These are phyloP conservation scores for Malurus cyaneus DNA, from an alignment of 2,113 vertebrate species.

Conservation along the genomic window DNA sequence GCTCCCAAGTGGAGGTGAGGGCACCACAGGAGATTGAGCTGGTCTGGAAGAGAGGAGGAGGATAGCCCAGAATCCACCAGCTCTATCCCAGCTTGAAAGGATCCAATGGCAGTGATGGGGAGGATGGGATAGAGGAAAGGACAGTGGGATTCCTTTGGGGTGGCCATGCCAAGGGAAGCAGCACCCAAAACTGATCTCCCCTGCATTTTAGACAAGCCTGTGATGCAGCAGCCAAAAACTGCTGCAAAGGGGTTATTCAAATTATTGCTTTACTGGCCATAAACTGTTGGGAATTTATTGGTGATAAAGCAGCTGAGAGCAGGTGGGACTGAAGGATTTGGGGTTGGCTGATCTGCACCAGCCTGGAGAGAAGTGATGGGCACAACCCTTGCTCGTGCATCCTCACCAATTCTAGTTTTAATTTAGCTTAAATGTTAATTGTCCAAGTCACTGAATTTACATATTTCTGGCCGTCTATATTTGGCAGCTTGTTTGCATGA, in stretches of 20 bases:
- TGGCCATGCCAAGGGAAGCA: rapidly evolving
- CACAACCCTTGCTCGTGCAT: not conserved
- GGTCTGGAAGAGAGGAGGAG: not conserved
- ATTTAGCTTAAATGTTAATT: conserved; percentile 35
- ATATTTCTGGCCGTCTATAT: not conserved
- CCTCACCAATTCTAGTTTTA: not conserved
- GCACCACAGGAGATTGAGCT: rapidly evolving
- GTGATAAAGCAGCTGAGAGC: not conserved
- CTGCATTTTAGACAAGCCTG: not conserved
- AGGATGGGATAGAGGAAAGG: rapidly evolving
- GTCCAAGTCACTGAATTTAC: not conserved
- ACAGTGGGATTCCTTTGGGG: too few species aligned
- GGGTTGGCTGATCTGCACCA: not conserved
- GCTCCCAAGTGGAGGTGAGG: not conserved
- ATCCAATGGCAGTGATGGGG: rapidly evolving
- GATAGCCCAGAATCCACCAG: not conserved
- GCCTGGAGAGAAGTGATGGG: rapidly evolving
- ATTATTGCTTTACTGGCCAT: not conserved
- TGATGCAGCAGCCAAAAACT: not conserved
- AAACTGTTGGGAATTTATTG: not conserved
- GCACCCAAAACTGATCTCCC: not conserved
- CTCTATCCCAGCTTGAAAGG: not conserved
- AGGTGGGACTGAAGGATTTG: not conserved
- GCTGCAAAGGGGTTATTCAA: rapidly evolving
- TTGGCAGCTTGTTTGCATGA: not conserved